Evolutionary conservation across 2,113 vertebrate genomes (phyloP).

Genomic region (Argyrosomus japonicus): DNA sequence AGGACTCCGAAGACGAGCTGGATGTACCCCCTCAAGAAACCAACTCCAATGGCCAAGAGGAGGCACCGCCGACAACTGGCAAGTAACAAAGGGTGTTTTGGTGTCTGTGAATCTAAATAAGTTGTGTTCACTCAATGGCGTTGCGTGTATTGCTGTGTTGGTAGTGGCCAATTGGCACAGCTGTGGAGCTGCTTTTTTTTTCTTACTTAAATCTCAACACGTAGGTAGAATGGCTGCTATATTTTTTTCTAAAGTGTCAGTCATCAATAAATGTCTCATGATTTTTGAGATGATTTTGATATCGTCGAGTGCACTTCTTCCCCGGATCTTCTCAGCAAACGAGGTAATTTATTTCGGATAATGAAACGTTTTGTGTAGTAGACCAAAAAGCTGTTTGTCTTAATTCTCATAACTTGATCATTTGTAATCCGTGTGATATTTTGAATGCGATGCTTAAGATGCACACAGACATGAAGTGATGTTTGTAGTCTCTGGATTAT

Average conservation of each 20-base stretch:
- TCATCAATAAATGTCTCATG: slow-evolving; percentile 67
- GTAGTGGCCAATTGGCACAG: slow-evolving; percentile 65
- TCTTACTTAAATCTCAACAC: slow-evolving; percentile 63
- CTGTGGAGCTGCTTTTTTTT: slow-evolving; percentile 49
- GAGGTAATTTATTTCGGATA: slow-evolving; percentile 68
- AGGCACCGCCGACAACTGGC: slow-evolving; percentile 81
- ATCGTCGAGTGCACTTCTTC: slow-evolving; percentile 63
- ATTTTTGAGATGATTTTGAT: slow-evolving; percentile 73
- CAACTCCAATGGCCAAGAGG: slow-evolving; percentile 75
- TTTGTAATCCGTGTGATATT: slow-evolving; percentile 16
- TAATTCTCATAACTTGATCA: slow-evolving; percentile 46
- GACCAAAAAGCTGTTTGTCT: slow-evolving; percentile 27
- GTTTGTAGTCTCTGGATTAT: slow-evolving; percentile 11
- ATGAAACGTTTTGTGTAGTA: slow-evolving; percentile 40
- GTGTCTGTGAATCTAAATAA: slow-evolving; percentile 79
- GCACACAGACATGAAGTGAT: neutral
- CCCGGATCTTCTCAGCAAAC: slow-evolving; percentile 45
- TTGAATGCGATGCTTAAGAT: slow-evolving; percentile 23
- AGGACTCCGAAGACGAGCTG: slow-evolving; percentile 84
- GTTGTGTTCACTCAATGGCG: slow-evolving; percentile 75
- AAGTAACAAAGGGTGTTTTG: slow-evolving; percentile 84
- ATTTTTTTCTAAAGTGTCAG: slow-evolving; percentile 55
- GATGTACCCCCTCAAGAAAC: slow-evolving; percentile 83
- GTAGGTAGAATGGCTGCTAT: slow-evolving; percentile 64
- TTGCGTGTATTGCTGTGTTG: slow-evolving; percentile 66